Base-by-base conservation (phyloP, 1,140 invertebrate species). In the Heliconius congener region DNA sequence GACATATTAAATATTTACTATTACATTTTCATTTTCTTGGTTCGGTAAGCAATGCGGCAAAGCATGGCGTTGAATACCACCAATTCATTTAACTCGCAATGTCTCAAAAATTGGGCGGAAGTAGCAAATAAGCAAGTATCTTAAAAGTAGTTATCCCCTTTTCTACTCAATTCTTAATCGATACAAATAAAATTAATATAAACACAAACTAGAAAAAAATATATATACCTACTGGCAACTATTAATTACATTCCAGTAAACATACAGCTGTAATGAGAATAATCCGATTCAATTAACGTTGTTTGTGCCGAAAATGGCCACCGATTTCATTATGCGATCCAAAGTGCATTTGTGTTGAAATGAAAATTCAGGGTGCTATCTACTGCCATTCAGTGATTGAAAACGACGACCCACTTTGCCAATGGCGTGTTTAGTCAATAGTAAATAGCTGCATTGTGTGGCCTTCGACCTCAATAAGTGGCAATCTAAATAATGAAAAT, bases 281-380 rank as follows among this genome's bases (percentile, higher is more conserved):
- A 66, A 76, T 77, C 27, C 57, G 39, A 77, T 76, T 74, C 55
- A 77, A 81, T 77, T 73, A 81, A 73, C 37, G 73, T 73, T 73
- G 75, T 66, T 77, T 70, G 74, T 50, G 60, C 42, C 70, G 55
- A 81, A 81, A 81, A 76, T 66, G 79, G 42, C 52, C 42, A 27
- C 71, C 75, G 79, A 81, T 77, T 81, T 77, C 57, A 81, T 81
- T 77, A 81, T 76, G 72, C 70, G 50, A 55, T 57, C 66, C 23
- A 78, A 74, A 74, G 46, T 71, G 34, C 57, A 76, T 66, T 52
- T 75, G 74, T 75, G 52, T 76, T 76, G 60, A 71, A 76, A 34
- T 46, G 42, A 73, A 73, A 37, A 76, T 60, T 66, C 74, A 55
- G 73, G 46, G 74, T 66, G 74, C 74, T n/a, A 60, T 23, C 37